Evolutionary conservation across 2,888 invertebrate species (phyloP).

Genomic region (Hipparchia sbordonii): DNA sequence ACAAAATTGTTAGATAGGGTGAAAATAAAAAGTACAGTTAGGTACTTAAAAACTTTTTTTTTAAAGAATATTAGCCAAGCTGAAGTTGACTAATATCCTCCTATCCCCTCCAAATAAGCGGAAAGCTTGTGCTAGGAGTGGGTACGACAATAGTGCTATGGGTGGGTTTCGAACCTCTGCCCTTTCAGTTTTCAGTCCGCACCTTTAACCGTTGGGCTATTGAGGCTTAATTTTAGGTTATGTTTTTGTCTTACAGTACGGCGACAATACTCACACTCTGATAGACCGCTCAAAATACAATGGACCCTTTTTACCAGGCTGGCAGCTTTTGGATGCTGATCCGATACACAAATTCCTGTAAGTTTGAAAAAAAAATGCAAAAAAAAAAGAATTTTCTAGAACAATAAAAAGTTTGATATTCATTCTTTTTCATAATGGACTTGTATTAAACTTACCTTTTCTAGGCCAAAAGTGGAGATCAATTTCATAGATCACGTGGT

Average conservation of each 20-base stretch:
- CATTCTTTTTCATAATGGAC: too few relatives aligned
- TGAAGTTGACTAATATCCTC: too few relatives aligned
- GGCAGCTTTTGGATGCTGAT: conserved; percentile 80
- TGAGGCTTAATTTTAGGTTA: not conserved
- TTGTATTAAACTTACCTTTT: conserved; percentile 17
- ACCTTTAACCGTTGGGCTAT: too few relatives aligned
- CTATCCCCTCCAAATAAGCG: too few relatives aligned
- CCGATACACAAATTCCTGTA: conserved; percentile 84
- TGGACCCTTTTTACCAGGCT: conserved; percentile 95
- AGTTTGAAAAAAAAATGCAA: conserved; percentile 52
- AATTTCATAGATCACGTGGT: conserved; percentile 98
- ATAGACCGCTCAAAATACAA: conserved; percentile 92
- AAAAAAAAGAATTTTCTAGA: not conserved
- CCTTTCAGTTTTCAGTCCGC: too few relatives aligned
- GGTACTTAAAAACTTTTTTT: too few relatives aligned
- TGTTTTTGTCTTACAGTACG: conserved; percentile 85
- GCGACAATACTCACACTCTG: conserved; percentile 98
- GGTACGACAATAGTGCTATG: too few relatives aligned
- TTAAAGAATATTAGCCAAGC: too few relatives aligned
- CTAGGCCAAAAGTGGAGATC: conserved; percentile 87
- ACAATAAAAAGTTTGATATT: not conserved
- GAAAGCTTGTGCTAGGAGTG: too few relatives aligned
- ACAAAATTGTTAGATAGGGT: too few relatives aligned
- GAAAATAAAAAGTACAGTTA: too few relatives aligned
- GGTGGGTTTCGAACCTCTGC: too few relatives aligned